Conservation (phyloP, 2,888 invertebrate genomes). For the Gastracanthus pulcherrimus region DNA sequence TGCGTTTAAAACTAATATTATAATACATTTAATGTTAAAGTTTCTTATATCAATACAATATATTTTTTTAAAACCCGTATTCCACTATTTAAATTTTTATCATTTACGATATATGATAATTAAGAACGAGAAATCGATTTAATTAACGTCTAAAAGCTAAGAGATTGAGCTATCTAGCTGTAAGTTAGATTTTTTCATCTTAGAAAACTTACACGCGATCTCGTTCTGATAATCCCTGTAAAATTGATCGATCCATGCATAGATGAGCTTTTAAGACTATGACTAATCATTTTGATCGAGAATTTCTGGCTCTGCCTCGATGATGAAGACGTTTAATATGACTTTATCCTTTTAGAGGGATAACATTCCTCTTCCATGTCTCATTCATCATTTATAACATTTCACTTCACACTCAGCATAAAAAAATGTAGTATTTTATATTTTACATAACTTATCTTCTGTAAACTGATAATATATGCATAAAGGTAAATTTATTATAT, state of each 20-base stretch:
- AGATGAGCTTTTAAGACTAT: slow-evolving; percentile 5
- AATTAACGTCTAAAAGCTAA: neutral
- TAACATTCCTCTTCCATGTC: slow-evolving; percentile 4
- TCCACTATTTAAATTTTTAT: no score
- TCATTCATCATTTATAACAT: slow-evolving; percentile 20
- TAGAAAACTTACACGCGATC: neutral
- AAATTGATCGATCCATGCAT: slow-evolving; percentile 36
- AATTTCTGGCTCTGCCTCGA: neutral
- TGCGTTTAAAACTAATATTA: no score
- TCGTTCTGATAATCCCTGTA: slow-evolving; percentile 25
- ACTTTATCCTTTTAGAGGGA: neutral
- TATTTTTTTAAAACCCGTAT: no score
- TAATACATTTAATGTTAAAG: no score
- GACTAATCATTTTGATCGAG: slow-evolving; percentile 30
- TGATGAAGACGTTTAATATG: slow-evolving; percentile 18
- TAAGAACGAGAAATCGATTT: neutral
- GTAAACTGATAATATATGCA: no score
- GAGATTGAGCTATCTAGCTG: neutral
- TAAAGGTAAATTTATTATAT: no score
- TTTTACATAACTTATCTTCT: no score
- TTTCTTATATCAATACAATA: no score
- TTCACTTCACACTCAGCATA: neutral
- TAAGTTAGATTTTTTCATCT: neutral
- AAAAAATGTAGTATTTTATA: no score
- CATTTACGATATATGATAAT: no score